Percentiles rank a stretch among this genome's conserved stretches.
Evolutionary conservation across 1,140 invertebrate species (phyloP).

Genomic region (Drosophila pseudoobscura): DNA sequence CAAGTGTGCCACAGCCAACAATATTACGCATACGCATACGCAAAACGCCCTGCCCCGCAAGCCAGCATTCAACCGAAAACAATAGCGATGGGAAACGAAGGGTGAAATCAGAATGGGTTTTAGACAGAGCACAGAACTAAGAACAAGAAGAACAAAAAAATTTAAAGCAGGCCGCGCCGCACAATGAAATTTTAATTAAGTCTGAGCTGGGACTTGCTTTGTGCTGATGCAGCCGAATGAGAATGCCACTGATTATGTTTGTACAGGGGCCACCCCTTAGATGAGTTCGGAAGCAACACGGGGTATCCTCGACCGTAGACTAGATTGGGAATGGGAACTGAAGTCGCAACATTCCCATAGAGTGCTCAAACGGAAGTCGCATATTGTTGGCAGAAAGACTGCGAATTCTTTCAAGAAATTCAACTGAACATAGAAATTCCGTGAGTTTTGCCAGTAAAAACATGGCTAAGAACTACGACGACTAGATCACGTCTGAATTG

Average conservation of each 20-base stretch:
- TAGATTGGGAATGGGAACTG: too few species aligned
- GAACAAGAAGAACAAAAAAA: constrained; percentile 38
- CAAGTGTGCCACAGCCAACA: constrained; percentile 21
- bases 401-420: too few species aligned
- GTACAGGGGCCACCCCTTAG: constrained; percentile 26
- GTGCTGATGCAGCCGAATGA: constrained; percentile 76
- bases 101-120: constrained; percentile 44
- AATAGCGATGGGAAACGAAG: constrained; percentile 29
- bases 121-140: constrained; percentile 26
- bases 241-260: constrained; percentile 76
- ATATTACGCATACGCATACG: constrained; percentile 25
- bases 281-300: neutral
- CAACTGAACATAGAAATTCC: too few species aligned
- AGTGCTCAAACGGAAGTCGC: too few species aligned
- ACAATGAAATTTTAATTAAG: constrained; percentile 80
- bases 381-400: too few species aligned
- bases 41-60: neutral
- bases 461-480: too few species aligned
- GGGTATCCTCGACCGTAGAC: neutral
- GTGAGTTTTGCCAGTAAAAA: too few species aligned
- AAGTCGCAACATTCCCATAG: too few species aligned
- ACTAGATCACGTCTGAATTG: too few species aligned
- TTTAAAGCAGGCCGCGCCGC: constrained; percentile 61
- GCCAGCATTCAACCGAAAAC: constrained; percentile 32
- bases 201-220: constrained; percentile 65